Base-by-base conservation (phyloP, 2,888 invertebrate species). In the Macrosiphum euphorbiae region DNA sequence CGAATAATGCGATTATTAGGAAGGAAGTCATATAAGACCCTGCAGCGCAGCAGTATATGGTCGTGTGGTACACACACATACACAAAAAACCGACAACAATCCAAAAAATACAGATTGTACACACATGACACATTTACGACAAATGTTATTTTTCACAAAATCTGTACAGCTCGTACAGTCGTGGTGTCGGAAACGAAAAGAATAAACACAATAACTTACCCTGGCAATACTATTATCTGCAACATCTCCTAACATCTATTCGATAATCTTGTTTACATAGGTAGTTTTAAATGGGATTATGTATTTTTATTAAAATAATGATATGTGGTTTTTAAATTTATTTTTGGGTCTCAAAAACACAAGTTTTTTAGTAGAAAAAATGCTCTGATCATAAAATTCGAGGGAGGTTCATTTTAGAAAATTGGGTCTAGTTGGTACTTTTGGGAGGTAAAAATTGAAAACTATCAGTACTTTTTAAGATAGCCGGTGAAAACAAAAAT, bases 11-110 rank as follows among this genome's bases (percentile, higher is more conserved):
- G 50, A 41, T 78, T 67, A 50, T 41, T n/a, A 86, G 85, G 86
- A 91, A 86, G 85, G 91, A 91, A 91, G 86, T 86, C 86, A 55
- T 52, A 86, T n/a, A 86, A 58, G 41, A n/a, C 44, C 47, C 41
- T 52, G 26, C 52, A 13, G 35, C 3, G 20, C 20, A 35, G 35
- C 78, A 78, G 35, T 78, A 78, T 35, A 78, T 35, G 35, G 35
- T 78, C 20, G 78, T 78, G 78, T 78, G 78, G 78, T 41, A 24
- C 61, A 28, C 1, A 1, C 5, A n/a, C 67, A 35, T 0, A 11
- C n/a, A n/a, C 50, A 35, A 90, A 90, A 89, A 90, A 11, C n/a
- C 67, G n/a, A 50, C 47, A 35, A 90, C 67, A 67, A 86, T 91
- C n/a, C n/a, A 47, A 58, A 91, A 91, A 47, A 91, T 86, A 58